Percentiles rank a stretch among this genome's conserved stretches.
phyloP scores from a whole-genome alignment of 1,140 invertebrate genomes.

The Macrobrachium rosenbergii region DNA sequence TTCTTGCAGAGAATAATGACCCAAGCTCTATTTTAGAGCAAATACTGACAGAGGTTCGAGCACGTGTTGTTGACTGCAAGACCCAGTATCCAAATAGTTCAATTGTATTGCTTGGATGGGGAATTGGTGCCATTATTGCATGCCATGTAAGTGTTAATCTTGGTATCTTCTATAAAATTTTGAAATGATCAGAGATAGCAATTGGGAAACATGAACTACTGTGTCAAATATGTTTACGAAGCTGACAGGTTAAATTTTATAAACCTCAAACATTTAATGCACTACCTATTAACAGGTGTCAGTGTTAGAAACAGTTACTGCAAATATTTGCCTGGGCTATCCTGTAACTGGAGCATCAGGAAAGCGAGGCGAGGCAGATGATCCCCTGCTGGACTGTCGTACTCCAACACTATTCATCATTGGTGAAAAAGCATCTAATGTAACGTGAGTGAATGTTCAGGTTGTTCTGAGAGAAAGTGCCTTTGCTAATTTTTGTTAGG shows the following conservation, averaged over 20 bases:
- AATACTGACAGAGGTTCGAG: slow-evolving; percentile 39
- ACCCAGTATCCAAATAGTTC: slow-evolving; percentile 71
- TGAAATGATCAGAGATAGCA: too few relatives aligned
- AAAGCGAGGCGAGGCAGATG: slow-evolving; percentile 83
- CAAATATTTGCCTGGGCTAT: slow-evolving; percentile 85
- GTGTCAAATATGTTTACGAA: background rate
- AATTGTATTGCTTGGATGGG: slow-evolving; percentile 84
- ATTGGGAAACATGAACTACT: background rate
- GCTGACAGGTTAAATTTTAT: background rate
- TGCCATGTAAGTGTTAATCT: slow-evolving; percentile 69
- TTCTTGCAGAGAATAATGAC: slow-evolving; percentile 35
- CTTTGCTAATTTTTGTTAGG: background rate
- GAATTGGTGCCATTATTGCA: slow-evolving; percentile 81
- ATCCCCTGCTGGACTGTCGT: slow-evolving; percentile 81
- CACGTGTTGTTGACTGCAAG: slow-evolving; percentile 25
- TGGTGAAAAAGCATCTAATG: slow-evolving; percentile 80
- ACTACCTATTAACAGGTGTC: slow-evolving; percentile 68
- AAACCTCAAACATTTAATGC: slow-evolving; percentile 71
- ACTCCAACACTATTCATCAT: slow-evolving; percentile 85
- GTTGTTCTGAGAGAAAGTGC: background rate
- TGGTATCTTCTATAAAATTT: too few relatives aligned
- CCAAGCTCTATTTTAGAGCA: slow-evolving; percentile 39
- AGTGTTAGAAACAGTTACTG: slow-evolving; percentile 75
- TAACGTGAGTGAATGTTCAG: slow-evolving; percentile 59
- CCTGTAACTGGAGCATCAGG: slow-evolving; percentile 83